Base-by-base conservation (phyloP, 2,113 vertebrate species). In the Beaufortia kweichowensis region DNA sequence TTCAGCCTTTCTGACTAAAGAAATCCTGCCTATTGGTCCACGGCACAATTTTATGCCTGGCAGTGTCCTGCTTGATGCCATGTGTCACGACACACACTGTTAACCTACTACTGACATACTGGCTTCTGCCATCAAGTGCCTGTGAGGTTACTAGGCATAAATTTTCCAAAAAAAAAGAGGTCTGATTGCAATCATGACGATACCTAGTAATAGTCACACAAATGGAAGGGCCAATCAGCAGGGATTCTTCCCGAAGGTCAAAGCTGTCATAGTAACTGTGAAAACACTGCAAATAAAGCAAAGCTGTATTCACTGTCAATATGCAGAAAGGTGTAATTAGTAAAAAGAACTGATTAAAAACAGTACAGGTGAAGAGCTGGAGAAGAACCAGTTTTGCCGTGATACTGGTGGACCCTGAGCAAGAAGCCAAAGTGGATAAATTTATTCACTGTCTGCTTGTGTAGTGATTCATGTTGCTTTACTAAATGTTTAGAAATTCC, bases 101-200 rank as follows among this genome's bases (percentile, higher is more conserved):
- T 57, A 76, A 12, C 17, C 33, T 35, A 41, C 10, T 14, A 39
- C 23, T 41, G 26, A 57, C 48, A 62, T 28, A 4, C 28, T 35
- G 21, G 35, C 31, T 72, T 21, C 28, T 60, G 26, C 33, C n/a
- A 24, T 62, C 19, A 33, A 75, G 33, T 17, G 29, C 14, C 31
- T 7, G 33, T 60, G 77, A 62, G 66, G 65, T 82, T 61, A 72
- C 19, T 10, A 62, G 61, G 29, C 41, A 62, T 67, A 41, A 55
- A 71, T 43, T 78, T 6, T 23, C n/a, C 0, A 53, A 64, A 50
- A 53, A 10, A 26, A 11, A 41, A 62, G 39, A 72, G 39, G 53
- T 24, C 78, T 83, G 78, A 83, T 80, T 80, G 75, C 75, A 83
- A 80, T 83, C 68, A 83, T 64, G 31, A 66, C 43, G n/a, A 76